Conservation (phyloP, 2,797 vertebrate genomes). For the Danio aesculapii region DNA sequence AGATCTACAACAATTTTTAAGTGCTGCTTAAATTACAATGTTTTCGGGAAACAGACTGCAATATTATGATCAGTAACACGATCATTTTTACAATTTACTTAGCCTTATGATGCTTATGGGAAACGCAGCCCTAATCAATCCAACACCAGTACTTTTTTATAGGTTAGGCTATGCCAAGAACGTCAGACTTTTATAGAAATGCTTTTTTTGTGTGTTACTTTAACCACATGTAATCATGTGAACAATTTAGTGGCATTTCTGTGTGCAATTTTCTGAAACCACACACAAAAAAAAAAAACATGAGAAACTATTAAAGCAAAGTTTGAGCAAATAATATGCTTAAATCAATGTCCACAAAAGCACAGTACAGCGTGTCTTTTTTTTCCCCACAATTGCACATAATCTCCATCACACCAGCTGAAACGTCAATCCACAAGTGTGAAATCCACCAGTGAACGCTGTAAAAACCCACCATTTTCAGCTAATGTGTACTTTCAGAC, state of each 20-base stretch:
- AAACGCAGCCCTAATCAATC: too few relatives aligned
- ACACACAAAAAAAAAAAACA: not conserved
- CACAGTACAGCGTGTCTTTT: not conserved
- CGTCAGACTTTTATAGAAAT: not conserved
- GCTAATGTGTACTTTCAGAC: not conserved
- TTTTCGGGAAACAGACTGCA: too few relatives aligned
- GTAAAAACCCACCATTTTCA: constrained; percentile 20
- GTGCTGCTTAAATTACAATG: not conserved
- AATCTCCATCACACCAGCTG: not conserved
- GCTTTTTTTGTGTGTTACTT: not conserved
- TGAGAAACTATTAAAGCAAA: not conserved
- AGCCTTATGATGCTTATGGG: too few relatives aligned
- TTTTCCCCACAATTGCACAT: not conserved
- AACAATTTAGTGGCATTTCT: not conserved
- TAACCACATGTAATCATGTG: not conserved
- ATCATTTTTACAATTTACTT: too few relatives aligned
- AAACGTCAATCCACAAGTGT: not conserved
- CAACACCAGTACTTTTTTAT: not conserved
- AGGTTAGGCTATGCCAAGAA: not conserved
- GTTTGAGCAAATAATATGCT: not conserved
- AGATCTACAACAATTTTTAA: not conserved
- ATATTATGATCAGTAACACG: too few relatives aligned
- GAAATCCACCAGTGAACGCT: not conserved
- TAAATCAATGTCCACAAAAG: not conserved
- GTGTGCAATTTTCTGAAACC: not conserved